Evolutionary conservation across 2,888 invertebrate genomes (phyloP).

Genomic region (Smittia aterrima): DNA sequence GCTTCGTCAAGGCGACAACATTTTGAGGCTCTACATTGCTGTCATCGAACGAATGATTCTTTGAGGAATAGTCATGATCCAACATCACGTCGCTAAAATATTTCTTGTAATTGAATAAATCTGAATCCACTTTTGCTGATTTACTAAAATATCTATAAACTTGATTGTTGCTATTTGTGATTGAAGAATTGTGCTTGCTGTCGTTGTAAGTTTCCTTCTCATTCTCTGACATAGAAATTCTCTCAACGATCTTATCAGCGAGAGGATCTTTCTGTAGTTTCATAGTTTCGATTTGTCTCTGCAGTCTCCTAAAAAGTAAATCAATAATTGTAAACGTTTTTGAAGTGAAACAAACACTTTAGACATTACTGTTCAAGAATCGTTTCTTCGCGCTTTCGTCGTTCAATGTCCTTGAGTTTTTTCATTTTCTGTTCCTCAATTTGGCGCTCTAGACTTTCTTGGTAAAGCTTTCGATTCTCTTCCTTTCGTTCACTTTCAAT

Average conservation of each 20-base stretch:
- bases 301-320: not conserved
- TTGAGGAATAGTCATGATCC: not conserved
- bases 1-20: too few relatives aligned
- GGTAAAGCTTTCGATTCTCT: not conserved
- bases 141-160: not conserved
- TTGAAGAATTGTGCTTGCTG: not conserved
- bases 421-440: not conserved
- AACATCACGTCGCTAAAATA: not conserved
- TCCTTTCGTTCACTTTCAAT: not conserved
- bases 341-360: not conserved
- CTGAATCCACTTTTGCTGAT: not conserved
- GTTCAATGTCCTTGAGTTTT: not conserved
- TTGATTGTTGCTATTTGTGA: not conserved
- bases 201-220: not conserved
- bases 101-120: not conserved
- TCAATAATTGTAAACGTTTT: not conserved
- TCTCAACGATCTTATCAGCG: not conserved
- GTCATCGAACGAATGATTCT: too few relatives aligned
- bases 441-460: not conserved
- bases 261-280: not conserved
- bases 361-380: not conserved
- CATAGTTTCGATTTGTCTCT: not conserved
- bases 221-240: not conserved
- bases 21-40: too few relatives aligned
- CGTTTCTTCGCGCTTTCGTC: not conserved